Evolutionary conservation across 1,140 invertebrate species (phyloP), one percentile per base, ranked within the genome.

Genomic region (Caenorhabditis latens): DNA sequence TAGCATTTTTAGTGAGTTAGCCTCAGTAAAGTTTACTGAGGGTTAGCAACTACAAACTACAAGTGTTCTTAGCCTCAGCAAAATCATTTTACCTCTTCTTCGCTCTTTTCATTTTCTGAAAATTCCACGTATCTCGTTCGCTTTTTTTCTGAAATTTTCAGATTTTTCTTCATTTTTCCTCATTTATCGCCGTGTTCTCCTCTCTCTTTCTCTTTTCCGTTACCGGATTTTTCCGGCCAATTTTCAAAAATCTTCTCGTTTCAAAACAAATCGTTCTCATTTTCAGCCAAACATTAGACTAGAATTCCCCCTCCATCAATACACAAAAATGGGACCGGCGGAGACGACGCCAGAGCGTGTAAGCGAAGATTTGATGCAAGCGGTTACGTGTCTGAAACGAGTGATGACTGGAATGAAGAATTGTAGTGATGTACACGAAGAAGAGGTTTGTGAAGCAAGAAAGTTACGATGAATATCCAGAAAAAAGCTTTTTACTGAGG

Each of bases 251-350:
- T 8, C 4, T 61, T n/a, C 19, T n/a, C 58, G 19, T 61, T 61
- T n/a, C 21, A n/a, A n/a, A 46, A 1, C 16, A 46, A 50, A 14
- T 50, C 24, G 14, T 43, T 24, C 4, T 1, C 11, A 79, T 79
- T 79, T 79, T 79, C 71, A 79, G 71, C 43, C n/a, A 79, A 40
- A 5, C 32, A 79, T 79, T 79, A 79, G 71, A 79, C 71, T 79
- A 79, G 71, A 79, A 53, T 46, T 9, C 65, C 40, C 4, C 16
- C 14, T 32, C 65, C 8, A 24, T n/a, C 13, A 46, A 48, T 14
- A 46, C 6, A 19, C 19, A 14, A 21, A 11, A 50, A 79, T 79
- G 71, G 71, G 71, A 24, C 32, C 32, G 32, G 40, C 71, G 71
- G 71, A 79, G 11, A 79, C 46, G 46, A 79, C 71, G n/a, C 11